phyloP scores from a whole-genome alignment of 92 coral and sea anemone genomes.

The Heliopora coerulea region DNA sequence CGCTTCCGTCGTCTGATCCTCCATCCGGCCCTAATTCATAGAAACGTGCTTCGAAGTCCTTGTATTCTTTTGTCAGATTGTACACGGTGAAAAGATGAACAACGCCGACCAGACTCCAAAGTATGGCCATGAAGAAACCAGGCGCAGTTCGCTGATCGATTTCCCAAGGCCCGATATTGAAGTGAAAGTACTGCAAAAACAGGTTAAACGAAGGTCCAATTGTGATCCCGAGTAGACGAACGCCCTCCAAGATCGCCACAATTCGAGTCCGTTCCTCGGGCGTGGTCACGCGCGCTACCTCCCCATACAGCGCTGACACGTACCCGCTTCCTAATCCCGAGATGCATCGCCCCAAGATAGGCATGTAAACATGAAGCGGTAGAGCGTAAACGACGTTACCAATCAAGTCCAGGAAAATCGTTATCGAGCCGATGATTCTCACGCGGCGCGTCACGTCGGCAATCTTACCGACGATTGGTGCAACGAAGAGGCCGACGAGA shows the following conservation, averaged over 20 bases:
- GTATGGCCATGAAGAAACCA: slow-evolving; percentile 37
- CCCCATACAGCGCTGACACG: slow-evolving; percentile 44
- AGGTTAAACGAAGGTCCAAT: slow-evolving; percentile 40
- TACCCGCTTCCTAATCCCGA: slow-evolving; percentile 41
- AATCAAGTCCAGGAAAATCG: slow-evolving; percentile 6
- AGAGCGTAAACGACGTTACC: slow-evolving; percentile 24
- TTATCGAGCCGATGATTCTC: slow-evolving; percentile 6
- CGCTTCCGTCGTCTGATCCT: neutral
- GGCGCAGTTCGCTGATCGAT: slow-evolving; percentile 37
- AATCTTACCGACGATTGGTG: slow-evolving; percentile 39
- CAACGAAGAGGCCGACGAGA: slow-evolving; percentile 24
- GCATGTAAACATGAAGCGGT: slow-evolving; percentile 36
- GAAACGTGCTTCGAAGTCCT: slow-evolving; percentile 17
- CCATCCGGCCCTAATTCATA: neutral
- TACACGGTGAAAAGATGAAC: slow-evolving; percentile 36
- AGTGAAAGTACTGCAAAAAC: slow-evolving; percentile 21
- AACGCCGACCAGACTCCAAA: slow-evolving; percentile 31
- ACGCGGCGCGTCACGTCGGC: slow-evolving; percentile 34
- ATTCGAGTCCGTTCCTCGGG: slow-evolving; percentile 43
- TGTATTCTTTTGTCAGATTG: slow-evolving; percentile 38
- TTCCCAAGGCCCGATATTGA: slow-evolving; percentile 34
- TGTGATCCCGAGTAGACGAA: slow-evolving; percentile 40
- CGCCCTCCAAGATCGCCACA: slow-evolving; percentile 37
- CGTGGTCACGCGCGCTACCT: slow-evolving; percentile 36
- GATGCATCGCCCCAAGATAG: slow-evolving; percentile 37